Conservation (phyloP, 2,113 vertebrate genomes). For the Typhlomys cinereus region DNA sequence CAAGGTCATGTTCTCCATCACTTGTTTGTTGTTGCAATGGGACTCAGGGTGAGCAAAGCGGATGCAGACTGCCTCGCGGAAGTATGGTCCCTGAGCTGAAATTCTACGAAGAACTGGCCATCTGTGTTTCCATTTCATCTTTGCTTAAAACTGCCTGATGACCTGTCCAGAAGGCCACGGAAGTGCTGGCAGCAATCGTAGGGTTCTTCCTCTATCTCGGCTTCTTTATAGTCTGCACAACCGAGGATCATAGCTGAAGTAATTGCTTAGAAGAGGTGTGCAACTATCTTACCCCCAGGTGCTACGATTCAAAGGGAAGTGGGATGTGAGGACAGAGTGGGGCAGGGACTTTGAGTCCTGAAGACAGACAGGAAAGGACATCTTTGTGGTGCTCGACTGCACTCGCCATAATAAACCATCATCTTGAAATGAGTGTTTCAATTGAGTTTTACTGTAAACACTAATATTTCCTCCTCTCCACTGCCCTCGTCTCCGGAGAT, state of each 20-base stretch:
- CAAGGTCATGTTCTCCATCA: not conserved
- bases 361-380: constrained; percentile 65
- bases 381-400: constrained; percentile 79
- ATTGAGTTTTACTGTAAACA: constrained; percentile 89
- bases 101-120: not conserved
- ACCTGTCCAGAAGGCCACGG: constrained; percentile 3
- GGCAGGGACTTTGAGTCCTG: not conserved
- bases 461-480: constrained; percentile 84
- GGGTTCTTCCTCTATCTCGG: not conserved
- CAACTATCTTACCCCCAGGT: constrained; percentile 48
- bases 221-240: not conserved
- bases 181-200: constrained; percentile 38
- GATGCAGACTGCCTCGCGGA: not conserved
- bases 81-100: not conserved
- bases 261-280: not conserved
- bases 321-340: not conserved
- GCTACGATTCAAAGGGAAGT: fast-evolving
- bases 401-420: constrained; percentile 85
- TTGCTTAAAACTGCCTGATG: not conserved
- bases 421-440: constrained; percentile 84
- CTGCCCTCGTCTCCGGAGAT: constrained; percentile 82
- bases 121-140: not conserved
- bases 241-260: not conserved
- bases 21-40: not conserved
- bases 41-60: not conserved